Evolutionary conservation across 2,797 vertebrate species (phyloP), one percentile per base, ranked within the genome.

Genomic region (Rhinatrema bivittatum): DNA sequence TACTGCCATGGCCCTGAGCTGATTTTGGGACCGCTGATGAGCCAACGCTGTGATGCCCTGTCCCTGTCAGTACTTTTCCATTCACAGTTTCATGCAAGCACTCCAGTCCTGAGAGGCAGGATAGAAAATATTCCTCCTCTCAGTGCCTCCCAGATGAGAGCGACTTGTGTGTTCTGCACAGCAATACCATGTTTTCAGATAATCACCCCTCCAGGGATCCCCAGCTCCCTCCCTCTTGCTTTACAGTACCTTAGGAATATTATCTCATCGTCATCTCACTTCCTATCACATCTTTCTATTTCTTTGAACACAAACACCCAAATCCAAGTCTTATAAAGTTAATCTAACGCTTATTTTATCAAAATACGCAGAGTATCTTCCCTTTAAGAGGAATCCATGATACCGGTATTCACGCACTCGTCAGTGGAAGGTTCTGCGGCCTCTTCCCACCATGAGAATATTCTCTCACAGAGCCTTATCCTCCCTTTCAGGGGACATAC

Each of bases 11-110:
- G n/a, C n/a, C n/a, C n/a, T n/a, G n/a, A n/a, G n/a, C n/a, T n/a
- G n/a, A n/a, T n/a, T n/a, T n/a, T n/a, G n/a, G n/a, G n/a, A n/a
- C n/a, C n/a, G n/a, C n/a, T n/a, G n/a, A n/a, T n/a, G n/a, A n/a
- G n/a, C n/a, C n/a, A n/a, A n/a, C n/a, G n/a, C n/a, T n/a, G n/a
- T n/a, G n/a, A n/a, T n/a, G n/a, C n/a, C n/a, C n/a, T n/a, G n/a
- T 32, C 10, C 29, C 31, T 10, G 10, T 31, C 44, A 20, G 22
- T 49, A 46, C 21, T 60, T 53, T 70, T 63, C 33, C 16, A 38
- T 5, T 5, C 16, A n/a, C 36, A 39, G 42, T 11, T 16, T 40
- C n/a, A 32, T 60, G 50, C 18, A 9, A n/a, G 36, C 46, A 22
- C 11, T 62, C 65, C 50, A 39, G 18, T 12, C 20, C 33, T 5